Base-by-base conservation (phyloP, 2,797 vertebrate genomes). In the Lophius americanus region DNA sequence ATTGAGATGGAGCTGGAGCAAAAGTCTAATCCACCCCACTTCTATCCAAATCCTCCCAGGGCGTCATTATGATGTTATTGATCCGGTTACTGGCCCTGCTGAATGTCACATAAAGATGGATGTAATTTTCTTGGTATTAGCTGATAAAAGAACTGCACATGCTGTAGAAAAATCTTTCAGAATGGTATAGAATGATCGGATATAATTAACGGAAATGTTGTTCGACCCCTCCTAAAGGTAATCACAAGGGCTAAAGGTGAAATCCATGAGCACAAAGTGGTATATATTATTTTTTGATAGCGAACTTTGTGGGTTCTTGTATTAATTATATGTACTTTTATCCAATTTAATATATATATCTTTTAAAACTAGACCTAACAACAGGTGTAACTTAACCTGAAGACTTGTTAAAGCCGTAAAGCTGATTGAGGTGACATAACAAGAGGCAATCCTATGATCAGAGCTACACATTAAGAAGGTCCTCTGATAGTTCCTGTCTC, bases 21-120 rank as follows among this genome's bases (percentile, higher is more conserved):
- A 39, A 73, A 68, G 61, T 79, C 51, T 75, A 76, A 79, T 70
- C 73, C 76, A 33, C 53, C 59, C 47, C 56, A 68, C 32, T 72
- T 82, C 81, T 46, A 60, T 77, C 67, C 60, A 74, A 80, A 85
- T 73, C 70, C 81, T 85, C 85, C 65, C 74, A 73, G 83, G 79
- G 80, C 57, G 32, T 86, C 79, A 72, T 85, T 88, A 86, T 80
- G 74, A 76, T 75, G 60, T 65, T 85, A 89, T 85, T 73, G 87
- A 90, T 89, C 84, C 58, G 77, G 70, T 4, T 23, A 64, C 54
- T 12, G 47, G 50, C 72, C 56, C 3, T 6, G 64, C 73, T 78
- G 79, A 89, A 85, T 73, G 76, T 79, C 83, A 81, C 72, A 32
- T 32, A 52, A 63, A 81, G 70, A 63, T 55, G 35, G 52, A 54